phyloP scores from a whole-genome alignment of 2,888 invertebrate species.

The Hymenopus coronatus region DNA sequence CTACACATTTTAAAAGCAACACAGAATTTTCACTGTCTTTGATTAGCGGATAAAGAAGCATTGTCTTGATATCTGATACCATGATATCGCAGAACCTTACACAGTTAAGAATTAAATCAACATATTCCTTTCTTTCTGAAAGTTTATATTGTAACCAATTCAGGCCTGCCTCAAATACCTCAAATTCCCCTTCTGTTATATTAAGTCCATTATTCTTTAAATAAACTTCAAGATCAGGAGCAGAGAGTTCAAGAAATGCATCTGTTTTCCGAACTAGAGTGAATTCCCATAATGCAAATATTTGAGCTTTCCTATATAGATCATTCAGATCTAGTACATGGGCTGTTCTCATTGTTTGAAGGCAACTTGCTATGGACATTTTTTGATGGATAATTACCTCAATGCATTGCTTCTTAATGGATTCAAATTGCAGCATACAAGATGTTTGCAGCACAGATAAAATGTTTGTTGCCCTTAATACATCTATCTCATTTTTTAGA shows the following conservation, averaged over 20 bases:
- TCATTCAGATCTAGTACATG: slow-evolving; percentile 32
- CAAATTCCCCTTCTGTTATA: slow-evolving; percentile 30
- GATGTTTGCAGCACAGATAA: slow-evolving; percentile 44
- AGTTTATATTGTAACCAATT: slow-evolving; percentile 32
- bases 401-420: slow-evolving; percentile 41
- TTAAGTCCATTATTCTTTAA: slow-evolving; percentile 30
- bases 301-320: slow-evolving; percentile 31
- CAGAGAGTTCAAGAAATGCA: slow-evolving; percentile 33
- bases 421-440: slow-evolving; percentile 47
- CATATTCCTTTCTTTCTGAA: slow-evolving; percentile 17
- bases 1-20: slow-evolving; percentile 17
- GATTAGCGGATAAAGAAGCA: slow-evolving; percentile 27
- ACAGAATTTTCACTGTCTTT: slow-evolving; percentile 7
- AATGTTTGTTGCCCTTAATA: slow-evolving; percentile 16
- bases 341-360: slow-evolving; percentile 34
- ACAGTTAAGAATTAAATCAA: slow-evolving; percentile 27
- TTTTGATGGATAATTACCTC: slow-evolving; percentile 31
- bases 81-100: slow-evolving; percentile 31
- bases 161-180: slow-evolving; percentile 37
- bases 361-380: slow-evolving; percentile 34
- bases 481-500: slow-evolving; percentile 40
- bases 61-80: slow-evolving; percentile 31
- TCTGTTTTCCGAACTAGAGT: slow-evolving; percentile 28
- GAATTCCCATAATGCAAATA: slow-evolving; percentile 37
- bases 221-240: slow-evolving; percentile 28